Percentiles rank a stretch among this genome's conserved stretches.
Conservation (phyloP, 2,113 vertebrate genomes). For the Eretmochelys imbricata region DNA sequence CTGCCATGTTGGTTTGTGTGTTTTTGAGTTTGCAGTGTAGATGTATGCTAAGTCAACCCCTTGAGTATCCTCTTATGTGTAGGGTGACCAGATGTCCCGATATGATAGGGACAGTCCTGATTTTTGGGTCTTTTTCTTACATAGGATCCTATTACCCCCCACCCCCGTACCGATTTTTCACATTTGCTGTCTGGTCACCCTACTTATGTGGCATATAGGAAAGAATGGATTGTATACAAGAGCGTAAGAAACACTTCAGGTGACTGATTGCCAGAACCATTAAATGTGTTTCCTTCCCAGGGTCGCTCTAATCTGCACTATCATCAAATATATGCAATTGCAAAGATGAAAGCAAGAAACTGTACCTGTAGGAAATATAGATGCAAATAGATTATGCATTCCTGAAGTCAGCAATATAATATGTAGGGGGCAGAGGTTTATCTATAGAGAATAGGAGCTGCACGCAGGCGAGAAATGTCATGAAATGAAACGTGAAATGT, state of each 20-base stretch:
- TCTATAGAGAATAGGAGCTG: not conserved
- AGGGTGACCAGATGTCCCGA: no score
- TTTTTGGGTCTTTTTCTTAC: no score
- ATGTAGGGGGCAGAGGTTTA: not conserved
- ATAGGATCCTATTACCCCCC: no score
- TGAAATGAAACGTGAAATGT: not conserved
- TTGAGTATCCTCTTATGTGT: not conserved
- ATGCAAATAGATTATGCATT: not conserved
- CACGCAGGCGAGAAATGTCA: not conserved
- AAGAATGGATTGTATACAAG: not conserved
- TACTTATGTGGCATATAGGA: not conserved
- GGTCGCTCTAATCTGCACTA: conserved; percentile 38
- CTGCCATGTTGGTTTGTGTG: no score
- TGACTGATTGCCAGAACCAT: not conserved
- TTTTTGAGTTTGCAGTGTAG: no score
- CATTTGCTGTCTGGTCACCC: no score
- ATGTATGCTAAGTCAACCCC: conserved; percentile 15
- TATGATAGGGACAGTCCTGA: no score
- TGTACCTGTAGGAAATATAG: conserved; percentile 11
- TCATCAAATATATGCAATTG: conserved; percentile 47
- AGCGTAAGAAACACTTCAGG: conserved; percentile 42
- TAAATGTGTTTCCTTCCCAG: conserved; percentile 37
- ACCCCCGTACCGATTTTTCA: no score
- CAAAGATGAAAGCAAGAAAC: conserved; percentile 60
- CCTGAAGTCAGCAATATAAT: not conserved